These are phyloP conservation scores for Bombus superbus DNA, from an alignment of 1,140 invertebrate species.

Conservation along the genomic window DNA sequence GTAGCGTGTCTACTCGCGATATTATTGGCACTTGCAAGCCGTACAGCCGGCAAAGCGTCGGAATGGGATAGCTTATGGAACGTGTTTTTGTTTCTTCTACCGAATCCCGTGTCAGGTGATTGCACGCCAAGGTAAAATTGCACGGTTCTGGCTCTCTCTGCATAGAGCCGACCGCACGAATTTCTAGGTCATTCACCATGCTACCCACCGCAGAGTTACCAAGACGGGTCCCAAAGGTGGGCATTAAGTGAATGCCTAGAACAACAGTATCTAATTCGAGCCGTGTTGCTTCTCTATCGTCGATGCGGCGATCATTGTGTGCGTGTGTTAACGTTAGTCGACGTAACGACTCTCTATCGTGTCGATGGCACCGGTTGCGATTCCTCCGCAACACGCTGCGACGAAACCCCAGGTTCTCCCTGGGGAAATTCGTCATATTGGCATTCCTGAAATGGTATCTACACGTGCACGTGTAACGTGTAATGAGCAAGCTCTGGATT, in stretches of 20 bases:
- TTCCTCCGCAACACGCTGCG: slow-evolving; percentile 17
- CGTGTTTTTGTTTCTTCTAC: slow-evolving; percentile 21
- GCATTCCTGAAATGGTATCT: slow-evolving; percentile 49
- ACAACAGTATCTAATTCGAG: slow-evolving; percentile 60
- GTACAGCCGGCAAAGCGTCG: background rate
- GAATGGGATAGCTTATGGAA: slow-evolving; percentile 37
- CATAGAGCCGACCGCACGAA: background rate
- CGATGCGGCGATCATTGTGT: background rate
- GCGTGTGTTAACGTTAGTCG: slow-evolving; percentile 53
- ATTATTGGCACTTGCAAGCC: slow-evolving; percentile 23
- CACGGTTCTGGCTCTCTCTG: background rate
- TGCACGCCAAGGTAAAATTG: slow-evolving; percentile 21
- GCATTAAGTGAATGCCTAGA: slow-evolving; percentile 51
- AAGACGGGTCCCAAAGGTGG: slow-evolving; percentile 39
- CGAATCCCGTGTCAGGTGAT: slow-evolving; percentile 27
- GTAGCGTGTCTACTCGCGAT: background rate
- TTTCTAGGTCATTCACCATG: slow-evolving; percentile 31
- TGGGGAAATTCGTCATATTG: slow-evolving; percentile 73
- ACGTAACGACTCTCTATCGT: slow-evolving; percentile 45
- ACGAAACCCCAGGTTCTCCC: slow-evolving; percentile 23
- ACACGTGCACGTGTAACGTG: slow-evolving; percentile 20
- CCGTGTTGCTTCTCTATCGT: background rate
- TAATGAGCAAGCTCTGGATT: slow-evolving; percentile 16
- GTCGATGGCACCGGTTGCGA: slow-evolving; percentile 40
- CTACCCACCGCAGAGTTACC: background rate